phyloP scores from a whole-genome alignment of 2,113 vertebrate genomes.

The Lanius ludovicianus region DNA sequence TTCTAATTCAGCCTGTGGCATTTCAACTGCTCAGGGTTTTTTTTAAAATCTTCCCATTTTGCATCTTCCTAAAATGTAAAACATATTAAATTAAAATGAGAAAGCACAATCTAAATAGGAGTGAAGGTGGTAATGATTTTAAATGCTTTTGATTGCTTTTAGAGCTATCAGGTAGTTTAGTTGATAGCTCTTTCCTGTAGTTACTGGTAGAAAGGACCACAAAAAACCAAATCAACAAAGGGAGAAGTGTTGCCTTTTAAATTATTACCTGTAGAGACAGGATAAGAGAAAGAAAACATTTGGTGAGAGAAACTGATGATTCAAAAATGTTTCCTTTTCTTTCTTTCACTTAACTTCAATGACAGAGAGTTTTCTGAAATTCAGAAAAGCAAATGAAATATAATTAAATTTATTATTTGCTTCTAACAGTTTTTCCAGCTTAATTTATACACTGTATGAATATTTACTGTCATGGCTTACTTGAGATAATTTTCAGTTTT shows the following conservation, averaged over 20 bases:
- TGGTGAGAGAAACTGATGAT: not conserved
- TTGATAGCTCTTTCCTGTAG: not conserved
- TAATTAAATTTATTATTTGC: not conserved
- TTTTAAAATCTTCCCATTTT: not conserved
- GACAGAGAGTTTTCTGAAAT: not conserved
- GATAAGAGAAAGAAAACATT: not conserved
- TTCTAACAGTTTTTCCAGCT: not conserved
- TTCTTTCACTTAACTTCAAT: not conserved
- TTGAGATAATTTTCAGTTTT: not conserved
- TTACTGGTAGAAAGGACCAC: not conserved
- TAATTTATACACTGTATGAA: fast-evolving
- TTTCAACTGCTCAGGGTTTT: not conserved
- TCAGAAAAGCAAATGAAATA: not conserved
- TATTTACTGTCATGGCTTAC: not conserved
- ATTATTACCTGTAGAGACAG: not conserved
- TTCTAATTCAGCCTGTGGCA: not conserved
- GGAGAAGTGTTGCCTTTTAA: not conserved
- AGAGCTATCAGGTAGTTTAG: not conserved
- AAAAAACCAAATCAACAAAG: not conserved
- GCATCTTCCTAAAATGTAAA: not conserved
- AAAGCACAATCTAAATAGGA: not conserved
- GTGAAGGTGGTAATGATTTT: not conserved
- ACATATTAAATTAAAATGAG: not conserved
- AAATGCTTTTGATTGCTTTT: not conserved
- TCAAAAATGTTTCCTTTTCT: not conserved